Conservation (phyloP, 2,113 vertebrate species). For the Trematomus loennbergii region DNA sequence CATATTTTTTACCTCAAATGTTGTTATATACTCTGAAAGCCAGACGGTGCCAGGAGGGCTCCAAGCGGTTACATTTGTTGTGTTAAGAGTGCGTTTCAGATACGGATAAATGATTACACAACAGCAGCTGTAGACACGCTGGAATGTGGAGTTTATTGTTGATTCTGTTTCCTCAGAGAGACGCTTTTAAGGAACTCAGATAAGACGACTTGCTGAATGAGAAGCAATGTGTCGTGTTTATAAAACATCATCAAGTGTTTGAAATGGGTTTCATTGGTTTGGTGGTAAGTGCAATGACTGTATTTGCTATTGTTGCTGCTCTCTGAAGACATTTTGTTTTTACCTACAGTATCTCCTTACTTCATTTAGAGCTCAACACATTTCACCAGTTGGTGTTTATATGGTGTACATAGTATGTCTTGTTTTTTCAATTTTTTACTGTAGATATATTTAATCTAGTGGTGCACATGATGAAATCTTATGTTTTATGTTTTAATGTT, state of each 20-base stretch:
- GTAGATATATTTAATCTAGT: no score
- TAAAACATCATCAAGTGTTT: conserved; percentile 15
- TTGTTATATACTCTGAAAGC: neutral
- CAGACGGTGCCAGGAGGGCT: neutral
- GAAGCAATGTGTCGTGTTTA: conserved; percentile 17
- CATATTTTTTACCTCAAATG: neutral
- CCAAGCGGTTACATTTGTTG: neutral
- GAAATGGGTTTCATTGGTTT: conserved; percentile 6
- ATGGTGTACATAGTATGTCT: no score
- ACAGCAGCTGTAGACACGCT: conserved; percentile 17
- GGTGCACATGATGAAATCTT: no score
- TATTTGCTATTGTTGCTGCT: no score
- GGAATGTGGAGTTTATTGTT: conserved; percentile 20
- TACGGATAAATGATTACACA: conserved; percentile 20
- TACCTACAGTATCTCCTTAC: neutral
- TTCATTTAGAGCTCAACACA: neutral
- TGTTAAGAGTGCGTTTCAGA: conserved; percentile 9
- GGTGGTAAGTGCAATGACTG: neutral
- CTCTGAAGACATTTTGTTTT: neutral
- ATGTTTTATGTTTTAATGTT: no score
- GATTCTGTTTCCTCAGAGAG: conserved; percentile 23
- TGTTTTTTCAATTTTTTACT: no score
- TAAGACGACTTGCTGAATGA: conserved; percentile 14
- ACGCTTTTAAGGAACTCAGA: conserved; percentile 33
- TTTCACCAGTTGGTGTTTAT: neutral